Conservation (phyloP, 1,140 invertebrate species). For the Episyrphus balteatus region DNA sequence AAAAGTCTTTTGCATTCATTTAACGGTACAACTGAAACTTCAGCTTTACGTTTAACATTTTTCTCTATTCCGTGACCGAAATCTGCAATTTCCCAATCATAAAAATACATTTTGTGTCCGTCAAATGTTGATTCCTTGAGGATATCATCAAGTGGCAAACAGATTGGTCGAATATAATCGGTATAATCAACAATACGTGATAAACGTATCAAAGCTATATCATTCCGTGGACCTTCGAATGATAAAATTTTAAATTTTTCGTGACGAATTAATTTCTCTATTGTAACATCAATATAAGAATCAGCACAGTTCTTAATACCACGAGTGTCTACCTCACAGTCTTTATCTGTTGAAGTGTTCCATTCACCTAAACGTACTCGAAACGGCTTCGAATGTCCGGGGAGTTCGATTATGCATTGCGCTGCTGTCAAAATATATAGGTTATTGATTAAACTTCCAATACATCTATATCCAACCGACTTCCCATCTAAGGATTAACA, state of each 20-base stretch:
- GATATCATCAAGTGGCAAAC: slow-evolving; percentile 49
- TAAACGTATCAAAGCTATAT: slow-evolving; percentile 65
- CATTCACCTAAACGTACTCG: slow-evolving; percentile 34
- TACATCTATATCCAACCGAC: slow-evolving; percentile 47
- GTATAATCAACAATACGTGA: slow-evolving; percentile 44
- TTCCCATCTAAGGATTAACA: too few relatives aligned
- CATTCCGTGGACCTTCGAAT: slow-evolving; percentile 52
- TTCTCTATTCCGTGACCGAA: too few relatives aligned
- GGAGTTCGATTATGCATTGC: slow-evolving; percentile 46
- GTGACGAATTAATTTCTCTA: slow-evolving; percentile 56
- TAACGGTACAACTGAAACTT: too few relatives aligned
- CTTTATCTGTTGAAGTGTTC: slow-evolving; percentile 26
- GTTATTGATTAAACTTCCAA: slow-evolving; percentile 43
- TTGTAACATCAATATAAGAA: slow-evolving; percentile 44
- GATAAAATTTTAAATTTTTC: slow-evolving; percentile 49
- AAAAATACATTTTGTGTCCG: slow-evolving; percentile 49
- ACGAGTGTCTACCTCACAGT: slow-evolving; percentile 30
- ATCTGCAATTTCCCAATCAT: slow-evolving; percentile 78
- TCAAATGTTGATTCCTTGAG: slow-evolving; percentile 37
- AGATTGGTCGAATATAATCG: slow-evolving; percentile 67
- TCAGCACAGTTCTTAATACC: slow-evolving; percentile 41
- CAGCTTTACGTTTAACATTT: too few relatives aligned
- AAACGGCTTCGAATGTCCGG: slow-evolving; percentile 38
- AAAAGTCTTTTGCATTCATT: too few relatives aligned
- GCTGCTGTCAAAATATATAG: slow-evolving; percentile 45